Evolutionary conservation across 2,888 invertebrate genomes (phyloP).

Genomic region (Ecliptopera silaceata): DNA sequence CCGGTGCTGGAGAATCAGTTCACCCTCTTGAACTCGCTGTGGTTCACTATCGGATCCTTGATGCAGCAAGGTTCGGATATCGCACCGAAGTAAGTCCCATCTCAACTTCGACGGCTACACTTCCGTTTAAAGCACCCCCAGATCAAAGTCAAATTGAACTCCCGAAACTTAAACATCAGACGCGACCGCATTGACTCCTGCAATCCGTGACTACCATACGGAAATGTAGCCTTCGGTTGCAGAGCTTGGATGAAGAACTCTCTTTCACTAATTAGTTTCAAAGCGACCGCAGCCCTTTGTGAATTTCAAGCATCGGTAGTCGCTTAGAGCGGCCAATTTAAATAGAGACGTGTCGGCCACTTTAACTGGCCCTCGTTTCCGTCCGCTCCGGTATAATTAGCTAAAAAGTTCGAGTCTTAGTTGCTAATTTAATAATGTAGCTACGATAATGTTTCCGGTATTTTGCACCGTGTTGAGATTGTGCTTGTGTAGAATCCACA

Average conservation of each 20-base stretch:
- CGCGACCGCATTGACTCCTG: conserved; percentile 36
- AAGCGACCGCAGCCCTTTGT: conserved; percentile 79
- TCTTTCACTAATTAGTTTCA: conserved; percentile 77
- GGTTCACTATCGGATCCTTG: conserved; percentile 97
- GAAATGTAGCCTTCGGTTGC: conserved; percentile 72
- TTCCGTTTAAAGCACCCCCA: conserved; percentile 42
- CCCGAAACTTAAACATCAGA: conserved; percentile 24
- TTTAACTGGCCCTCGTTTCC: conserved; percentile 61
- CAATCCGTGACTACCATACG: conserved; percentile 52
- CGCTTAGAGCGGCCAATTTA: conserved; percentile 65
- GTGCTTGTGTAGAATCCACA: conserved; percentile 78
- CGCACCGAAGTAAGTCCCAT: conserved; percentile 91
- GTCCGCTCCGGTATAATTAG: conserved; percentile 64
- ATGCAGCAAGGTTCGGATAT: conserved; percentile 97
- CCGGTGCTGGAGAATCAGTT: conserved; percentile 95
- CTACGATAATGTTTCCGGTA: conserved; percentile 49
- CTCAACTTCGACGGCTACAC: conserved; percentile 60
- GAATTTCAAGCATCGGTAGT: conserved; percentile 75
- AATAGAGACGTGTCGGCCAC: conserved; percentile 70
- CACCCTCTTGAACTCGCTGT: conserved; percentile 95
- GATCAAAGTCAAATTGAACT: conserved; percentile 27
- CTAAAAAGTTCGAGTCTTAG: conserved; percentile 65
- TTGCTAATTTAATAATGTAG: conserved; percentile 64
- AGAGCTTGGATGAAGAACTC: conserved; percentile 65
- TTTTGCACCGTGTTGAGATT: conserved; percentile 60